Evolutionary conservation across 2,888 invertebrate genomes (phyloP).

Genomic region (Zaprionus lineosus): DNA sequence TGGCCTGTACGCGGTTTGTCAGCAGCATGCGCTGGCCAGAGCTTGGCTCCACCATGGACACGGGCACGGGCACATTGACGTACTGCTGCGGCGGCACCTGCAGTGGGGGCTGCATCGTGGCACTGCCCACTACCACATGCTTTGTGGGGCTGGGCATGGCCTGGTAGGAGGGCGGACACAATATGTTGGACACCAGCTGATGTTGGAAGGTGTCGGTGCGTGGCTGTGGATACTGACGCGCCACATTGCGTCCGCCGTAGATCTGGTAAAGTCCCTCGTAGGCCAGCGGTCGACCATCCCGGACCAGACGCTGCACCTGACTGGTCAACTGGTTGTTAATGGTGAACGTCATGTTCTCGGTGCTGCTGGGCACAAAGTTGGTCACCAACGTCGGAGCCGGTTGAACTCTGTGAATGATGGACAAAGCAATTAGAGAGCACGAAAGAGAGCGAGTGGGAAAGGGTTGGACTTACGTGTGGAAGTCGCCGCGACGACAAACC

Average conservation of each 20-base stretch:
- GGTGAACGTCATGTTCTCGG: constrained; percentile 94
- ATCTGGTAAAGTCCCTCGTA: constrained; percentile 88
- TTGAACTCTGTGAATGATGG: constrained; percentile 79
- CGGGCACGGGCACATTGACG: constrained; percentile 87
- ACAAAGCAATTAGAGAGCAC: background rate
- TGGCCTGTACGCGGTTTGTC: constrained; percentile 84
- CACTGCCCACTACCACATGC: constrained; percentile 85
- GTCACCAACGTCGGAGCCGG: constrained; percentile 87
- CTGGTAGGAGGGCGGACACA: constrained; percentile 95
- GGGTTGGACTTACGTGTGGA: constrained; percentile 82
- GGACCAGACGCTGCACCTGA: constrained; percentile 88
- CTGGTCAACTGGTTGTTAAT: constrained; percentile 94
- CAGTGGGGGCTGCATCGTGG: constrained; percentile 83
- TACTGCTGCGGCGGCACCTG: constrained; percentile 92
- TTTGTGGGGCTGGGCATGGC: constrained; percentile 87
- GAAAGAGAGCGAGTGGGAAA: too few relatives aligned
- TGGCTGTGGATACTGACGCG: constrained; percentile 87
- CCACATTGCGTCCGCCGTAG: constrained; percentile 87
- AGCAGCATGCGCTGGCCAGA: constrained; percentile 91
- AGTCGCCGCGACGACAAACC: constrained; percentile 85
- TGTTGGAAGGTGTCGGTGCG: constrained; percentile 94
- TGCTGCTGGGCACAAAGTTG: constrained; percentile 90
- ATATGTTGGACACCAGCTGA: constrained; percentile 95
- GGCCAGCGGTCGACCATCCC: constrained; percentile 88
- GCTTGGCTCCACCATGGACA: constrained; percentile 95